phyloP scores from a whole-genome alignment of 2,888 invertebrate species.

The Lamellibrachia columna region DNA sequence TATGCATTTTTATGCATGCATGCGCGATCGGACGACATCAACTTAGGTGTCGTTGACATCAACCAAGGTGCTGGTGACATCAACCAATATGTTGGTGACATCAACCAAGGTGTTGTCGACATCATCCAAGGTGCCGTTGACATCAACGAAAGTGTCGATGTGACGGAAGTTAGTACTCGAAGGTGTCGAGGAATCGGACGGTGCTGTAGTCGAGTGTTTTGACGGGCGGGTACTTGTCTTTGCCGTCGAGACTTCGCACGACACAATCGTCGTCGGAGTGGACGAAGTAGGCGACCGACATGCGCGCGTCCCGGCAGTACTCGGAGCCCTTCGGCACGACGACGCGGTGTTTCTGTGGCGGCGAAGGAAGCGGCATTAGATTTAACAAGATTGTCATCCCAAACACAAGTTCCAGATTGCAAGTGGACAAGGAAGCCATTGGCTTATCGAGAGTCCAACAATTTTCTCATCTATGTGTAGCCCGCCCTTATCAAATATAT shows the following conservation, averaged over 20 bases:
- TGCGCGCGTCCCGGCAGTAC: conserved; percentile 33
- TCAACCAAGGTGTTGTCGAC: background rate
- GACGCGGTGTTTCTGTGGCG: conserved; percentile 46
- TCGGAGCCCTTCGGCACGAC: conserved; percentile 41
- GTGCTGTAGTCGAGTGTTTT: conserved; percentile 41
- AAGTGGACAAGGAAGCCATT: no score
- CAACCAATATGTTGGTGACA: background rate
- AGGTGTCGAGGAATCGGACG: conserved; percentile 21
- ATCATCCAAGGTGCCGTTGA: background rate
- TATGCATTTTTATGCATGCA: no score
- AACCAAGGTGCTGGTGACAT: background rate
- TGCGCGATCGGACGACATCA: background rate
- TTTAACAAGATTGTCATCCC: no score
- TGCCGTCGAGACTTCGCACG: conserved; percentile 48
- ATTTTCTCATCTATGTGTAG: no score
- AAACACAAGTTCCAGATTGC: no score
- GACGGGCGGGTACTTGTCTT: conserved; percentile 49
- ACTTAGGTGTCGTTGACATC: background rate
- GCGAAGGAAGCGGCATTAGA: background rate
- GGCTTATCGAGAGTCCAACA: no score
- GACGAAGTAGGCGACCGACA: conserved; percentile 47
- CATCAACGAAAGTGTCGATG: background rate
- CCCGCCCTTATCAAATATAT: no score
- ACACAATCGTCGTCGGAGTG: conserved; percentile 45
- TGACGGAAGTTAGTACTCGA: background rate